phyloP scores from a whole-genome alignment of 2,888 invertebrate genomes.

The Platycheirus albimanus region DNA sequence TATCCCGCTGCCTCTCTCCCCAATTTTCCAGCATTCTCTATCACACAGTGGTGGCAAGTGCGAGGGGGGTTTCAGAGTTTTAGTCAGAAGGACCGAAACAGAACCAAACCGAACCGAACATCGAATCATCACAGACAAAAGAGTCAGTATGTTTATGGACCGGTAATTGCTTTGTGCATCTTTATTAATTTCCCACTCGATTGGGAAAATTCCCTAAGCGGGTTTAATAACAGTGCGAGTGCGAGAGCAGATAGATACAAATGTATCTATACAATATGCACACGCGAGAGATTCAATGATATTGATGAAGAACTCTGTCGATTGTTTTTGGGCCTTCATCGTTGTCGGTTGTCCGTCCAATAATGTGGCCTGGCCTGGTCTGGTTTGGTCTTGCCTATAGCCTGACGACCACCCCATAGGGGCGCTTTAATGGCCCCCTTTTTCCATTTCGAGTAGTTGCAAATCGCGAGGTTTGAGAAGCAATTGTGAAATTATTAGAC shows the following conservation, averaged over 20 bases:
- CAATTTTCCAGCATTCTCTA: neutral
- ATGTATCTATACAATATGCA: conserved; percentile 41
- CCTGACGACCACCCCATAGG: conserved; percentile 35
- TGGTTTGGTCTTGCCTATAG: too few species aligned
- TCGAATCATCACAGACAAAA: conserved; percentile 25
- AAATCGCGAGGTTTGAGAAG: conserved; percentile 23
- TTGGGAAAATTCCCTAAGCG: conserved; percentile 68
- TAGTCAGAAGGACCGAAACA: too few species aligned
- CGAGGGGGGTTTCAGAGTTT: too few species aligned
- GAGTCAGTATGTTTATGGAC: conserved; percentile 56
- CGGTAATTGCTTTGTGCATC: conserved; percentile 73
- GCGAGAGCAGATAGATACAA: conserved; percentile 19
- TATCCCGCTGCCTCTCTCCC: neutral
- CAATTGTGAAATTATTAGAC: conserved; percentile 69
- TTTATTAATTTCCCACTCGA: conserved; percentile 74
- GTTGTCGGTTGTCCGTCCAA: neutral
- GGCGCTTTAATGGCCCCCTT: conserved; percentile 30
- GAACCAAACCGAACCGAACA: conserved; percentile 3
- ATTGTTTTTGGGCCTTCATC: conserved; percentile 38
- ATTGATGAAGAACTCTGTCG: conserved; percentile 28
- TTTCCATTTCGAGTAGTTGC: conserved; percentile 18
- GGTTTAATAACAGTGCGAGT: conserved; percentile 46
- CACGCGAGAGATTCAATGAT: conserved; percentile 23
- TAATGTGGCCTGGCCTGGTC: neutral
- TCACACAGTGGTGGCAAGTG: too few species aligned